Evolutionary conservation across 2,797 vertebrate species (phyloP), one percentile per base, ranked within the genome.

Genomic region (Gymnodraco acuticeps): DNA sequence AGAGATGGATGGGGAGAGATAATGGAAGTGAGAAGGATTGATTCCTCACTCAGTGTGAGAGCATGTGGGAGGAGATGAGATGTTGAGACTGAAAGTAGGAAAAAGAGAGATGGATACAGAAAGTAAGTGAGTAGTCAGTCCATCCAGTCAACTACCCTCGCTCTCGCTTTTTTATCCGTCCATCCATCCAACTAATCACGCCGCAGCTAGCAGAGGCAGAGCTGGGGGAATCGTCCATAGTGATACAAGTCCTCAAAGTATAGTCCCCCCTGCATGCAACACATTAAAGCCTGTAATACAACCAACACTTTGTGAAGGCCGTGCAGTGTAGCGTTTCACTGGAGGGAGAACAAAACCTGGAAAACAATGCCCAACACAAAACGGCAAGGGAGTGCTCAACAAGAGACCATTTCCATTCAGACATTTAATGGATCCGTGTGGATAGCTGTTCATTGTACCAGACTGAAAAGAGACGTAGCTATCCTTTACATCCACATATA

Each of bases 11-110:
- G 68, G 75, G 72, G 87, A 87, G 86, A 83, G 87, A 92, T 86
- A 90, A 89, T 89, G 88, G 90, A 92, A 92, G 92, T 88, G 90
- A 90, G 86, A 89, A 87, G 77, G 87, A 90, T 83, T 89, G 90
- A 91, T 88, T 90, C 91, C 86, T 90, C 88, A 88, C 90, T 91
- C 88, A 66, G 83, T 78, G 86, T 86, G 92, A 92, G 88, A 92
- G 88, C 66, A 84, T 71, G 91, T 92, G 92, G 92, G 92, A 88
- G 92, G 92, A 91, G 83, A 91, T 81, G 90, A 90, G 87, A 80
- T 80, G 82, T 76, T 71, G 85, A 70, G 73, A 88, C 81, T 79
- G 78, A 81, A 73, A 82, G 87, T 86, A 87, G 82, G 85, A 81
- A 84, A 74, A 48, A 87, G 73, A 70, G 85, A 71, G 84, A 85